Base-by-base conservation (phyloP, 2,113 vertebrate species). In the Takifugu bimaculatus region DNA sequence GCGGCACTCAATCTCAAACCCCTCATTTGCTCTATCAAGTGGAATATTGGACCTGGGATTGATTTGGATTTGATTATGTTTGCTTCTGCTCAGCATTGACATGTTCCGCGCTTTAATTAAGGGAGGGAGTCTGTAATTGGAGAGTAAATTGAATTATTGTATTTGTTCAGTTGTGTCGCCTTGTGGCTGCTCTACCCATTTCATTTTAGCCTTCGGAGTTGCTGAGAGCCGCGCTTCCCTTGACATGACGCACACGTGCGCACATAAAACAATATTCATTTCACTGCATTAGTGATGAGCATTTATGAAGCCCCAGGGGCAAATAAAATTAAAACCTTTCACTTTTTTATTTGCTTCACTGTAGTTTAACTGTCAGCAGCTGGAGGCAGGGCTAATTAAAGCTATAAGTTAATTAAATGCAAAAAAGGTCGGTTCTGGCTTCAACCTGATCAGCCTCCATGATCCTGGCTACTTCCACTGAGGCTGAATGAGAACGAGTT, bases 71-170 rank as follows among this genome's bases (percentile, higher is more conserved):
- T 81, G 76, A 86, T 85, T 82, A 61, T 80, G 79, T 80, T 88
- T 78, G 72, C 10, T 15, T 61, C 60, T 80, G 69, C 74, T 79
- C 54, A 11, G 73, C 59, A 28, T 70, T 51, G 52, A 59, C 58
- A 59, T 77, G 74, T 81, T 67, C 75, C 84, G 71, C 65, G 42
- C 52, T 91, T 89, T 89, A 88, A 89, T 88, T 85, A 87, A 90
- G 77, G 71, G 45, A 68, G 73, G 69, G 62, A 70, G 79, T 68
- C 52, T 54, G 72, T 83, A 87, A 87, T 88, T 87, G 82, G 78
- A 88, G 68, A 85, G 70, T 79, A 84, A 89, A 90, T 86, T 80
- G 77, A 88, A 86, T 88, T 77, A 83, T 86, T 85, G 85, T 74
- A 81, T 89, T 87, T 84, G 73, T 72, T 88, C 76, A 81, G 78